Base-by-base conservation (phyloP, 2,113 vertebrate species). In the Strix uralensis region DNA sequence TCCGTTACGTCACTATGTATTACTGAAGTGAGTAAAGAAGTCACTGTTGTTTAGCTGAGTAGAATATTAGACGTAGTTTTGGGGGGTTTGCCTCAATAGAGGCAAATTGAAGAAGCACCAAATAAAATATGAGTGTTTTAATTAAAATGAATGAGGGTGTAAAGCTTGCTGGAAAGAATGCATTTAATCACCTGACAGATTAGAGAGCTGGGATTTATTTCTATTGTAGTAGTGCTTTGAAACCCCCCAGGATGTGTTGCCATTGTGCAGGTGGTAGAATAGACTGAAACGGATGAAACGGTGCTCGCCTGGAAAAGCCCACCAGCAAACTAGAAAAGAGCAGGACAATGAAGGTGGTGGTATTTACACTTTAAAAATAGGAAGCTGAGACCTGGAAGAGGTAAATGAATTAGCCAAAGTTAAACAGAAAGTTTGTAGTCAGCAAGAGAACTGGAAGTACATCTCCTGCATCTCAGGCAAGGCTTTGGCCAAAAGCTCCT, bases 1-100 rank as follows among this genome's bases (percentile, higher is more conserved):
- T 96, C 92, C 95, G 95, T 97, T 86, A 96, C 97, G 97, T 97
- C 96, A 88, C 88, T 95, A 15, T 38, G 79, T 86, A 88, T 91
- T 95, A 94, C 42, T 97, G 92, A 95, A 55, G 61, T 34, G 79
- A 94, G 97, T 94, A 97, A 97, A 96, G 82, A 81, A 78, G 63
- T 80, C 38, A 54, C 91, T 97, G 92, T 97, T 9, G 3, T 47
- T 65, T 70, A 91, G 74, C 58, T 29, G 81, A 72, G 71, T 13
- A 71, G 75, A 69, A 49, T 34, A 17, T 36, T 40, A 57, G 77
- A 55, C 27, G 7, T 15, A 44, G 49, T 81, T 66, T 65, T 25
- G 27, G 62, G 10, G 18, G 13, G 7, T 3, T 32, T 55, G 38
- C 51, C 86, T 95, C 58, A n/a, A 69, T 86, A 89, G 30, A 70